Evolutionary conservation across 2,888 invertebrate species (phyloP).

Genomic region (Caradrina kadenii): DNA sequence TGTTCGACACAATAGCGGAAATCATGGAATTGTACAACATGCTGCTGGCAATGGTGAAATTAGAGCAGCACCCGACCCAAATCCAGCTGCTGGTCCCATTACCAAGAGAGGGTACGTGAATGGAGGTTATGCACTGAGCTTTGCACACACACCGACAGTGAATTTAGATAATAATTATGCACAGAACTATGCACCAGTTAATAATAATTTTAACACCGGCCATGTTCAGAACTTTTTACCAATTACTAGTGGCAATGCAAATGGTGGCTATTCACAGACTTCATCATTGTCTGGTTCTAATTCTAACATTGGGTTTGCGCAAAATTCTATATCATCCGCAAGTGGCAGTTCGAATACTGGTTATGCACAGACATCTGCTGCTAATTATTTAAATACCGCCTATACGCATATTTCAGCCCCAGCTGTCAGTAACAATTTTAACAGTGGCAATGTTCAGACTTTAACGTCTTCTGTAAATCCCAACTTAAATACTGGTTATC

Average conservation of each 20-base stretch:
- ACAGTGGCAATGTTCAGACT: conserved; percentile 19
- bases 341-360: conserved; percentile 10
- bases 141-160: neutral
- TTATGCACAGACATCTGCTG: conserved; percentile 7
- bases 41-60: neutral
- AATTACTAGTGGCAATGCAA: conserved; percentile 6
- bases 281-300: conserved; percentile 8
- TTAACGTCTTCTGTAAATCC: conserved; percentile 7
- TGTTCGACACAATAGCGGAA: conserved; percentile 20
- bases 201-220: conserved; percentile 15
- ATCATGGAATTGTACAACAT: conserved; percentile 8
- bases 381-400: conserved; percentile 20
- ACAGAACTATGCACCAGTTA: conserved; percentile 4
- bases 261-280: conserved; percentile 19
- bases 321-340: neutral
- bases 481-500: conserved; percentile 21
- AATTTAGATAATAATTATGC: conserved; percentile 33
- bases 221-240: conserved; percentile 17
- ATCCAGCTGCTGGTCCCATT: neutral
- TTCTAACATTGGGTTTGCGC: conserved; percentile 20
- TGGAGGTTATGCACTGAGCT: conserved; percentile 24
- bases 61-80: neutral
- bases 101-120: conserved; percentile 27
- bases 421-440: conserved; percentile 2
- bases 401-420: conserved; percentile 12